Conservation (phyloP, 2,888 invertebrate species). For the Lasioglossum calceatum region DNA sequence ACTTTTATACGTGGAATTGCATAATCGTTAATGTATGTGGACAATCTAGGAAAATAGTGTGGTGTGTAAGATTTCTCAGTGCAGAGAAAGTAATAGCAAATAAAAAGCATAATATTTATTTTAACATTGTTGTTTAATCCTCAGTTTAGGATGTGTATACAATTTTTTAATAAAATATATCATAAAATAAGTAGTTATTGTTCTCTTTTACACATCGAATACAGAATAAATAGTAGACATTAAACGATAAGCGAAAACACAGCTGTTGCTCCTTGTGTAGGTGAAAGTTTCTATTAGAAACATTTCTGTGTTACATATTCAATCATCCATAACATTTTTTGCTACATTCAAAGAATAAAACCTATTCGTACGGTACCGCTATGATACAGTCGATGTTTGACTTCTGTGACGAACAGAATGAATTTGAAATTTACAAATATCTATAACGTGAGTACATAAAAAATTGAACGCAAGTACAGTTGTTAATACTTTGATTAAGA, state of each 20-base stretch:
- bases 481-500: not conserved
- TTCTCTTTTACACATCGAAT: not conserved
- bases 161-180: constrained; percentile 71
- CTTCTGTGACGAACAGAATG: constrained; percentile 30
- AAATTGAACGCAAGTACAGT: not conserved
- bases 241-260: not conserved
- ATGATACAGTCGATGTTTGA: constrained; percentile 26
- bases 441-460: constrained; percentile 34
- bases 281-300: constrained; percentile 56
- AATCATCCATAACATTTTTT: constrained; percentile 55
- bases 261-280: constrained; percentile 9
- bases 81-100: constrained; percentile 72
- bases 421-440: constrained; percentile 12
- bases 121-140: constrained; percentile 83
- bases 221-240: not conserved
- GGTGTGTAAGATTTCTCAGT: constrained; percentile 72
- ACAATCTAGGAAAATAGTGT: constrained; percentile 74
- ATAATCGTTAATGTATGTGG: constrained; percentile 74
- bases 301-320: constrained; percentile 10
- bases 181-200: constrained; percentile 38
- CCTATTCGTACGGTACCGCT: not conserved
- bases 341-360: constrained; percentile 27
- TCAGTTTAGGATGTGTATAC: constrained; percentile 81
- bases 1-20: constrained; percentile 74
- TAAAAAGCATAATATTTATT: constrained; percentile 82